Evolutionary conservation across 2,888 invertebrate species (phyloP).

Genomic region (Oligia latruncula): DNA sequence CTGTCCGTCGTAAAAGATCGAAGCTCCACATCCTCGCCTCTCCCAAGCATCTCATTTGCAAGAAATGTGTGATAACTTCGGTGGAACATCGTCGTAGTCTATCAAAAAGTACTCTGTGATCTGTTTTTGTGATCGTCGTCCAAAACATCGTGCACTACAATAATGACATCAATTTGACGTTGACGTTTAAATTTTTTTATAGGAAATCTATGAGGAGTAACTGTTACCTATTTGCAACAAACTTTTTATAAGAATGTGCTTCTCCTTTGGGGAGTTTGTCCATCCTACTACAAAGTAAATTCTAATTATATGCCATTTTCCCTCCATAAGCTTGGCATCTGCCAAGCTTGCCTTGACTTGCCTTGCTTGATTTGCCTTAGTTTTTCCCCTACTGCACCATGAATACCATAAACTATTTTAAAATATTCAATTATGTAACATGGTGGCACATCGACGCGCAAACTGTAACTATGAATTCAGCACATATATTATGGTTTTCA

Average conservation of each 20-base stretch:
- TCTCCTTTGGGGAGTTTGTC: background rate
- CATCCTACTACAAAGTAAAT: background rate
- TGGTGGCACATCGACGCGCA: no score
- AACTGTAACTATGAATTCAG: no score
- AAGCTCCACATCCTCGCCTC: conserved; percentile 22
- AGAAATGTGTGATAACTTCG: conserved; percentile 36
- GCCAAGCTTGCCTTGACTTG: no score
- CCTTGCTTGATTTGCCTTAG: background rate
- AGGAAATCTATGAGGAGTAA: background rate
- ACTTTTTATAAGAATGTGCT: background rate
- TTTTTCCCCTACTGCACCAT: background rate
- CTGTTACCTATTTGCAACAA: background rate
- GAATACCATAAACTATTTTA: no score
- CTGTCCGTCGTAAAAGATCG: background rate
- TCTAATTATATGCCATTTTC: background rate
- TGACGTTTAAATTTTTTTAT: conserved; percentile 8
- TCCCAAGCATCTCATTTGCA: conserved; percentile 24
- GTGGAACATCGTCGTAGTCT: conserved; percentile 13
- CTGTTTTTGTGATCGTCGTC: conserved; percentile 12
- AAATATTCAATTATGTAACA: background rate
- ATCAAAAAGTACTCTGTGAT: no score
- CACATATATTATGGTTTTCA: no score
- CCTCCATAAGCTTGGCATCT: background rate
- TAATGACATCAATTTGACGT: conserved; percentile 16
- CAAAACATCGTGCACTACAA: conserved; percentile 22